Evolutionary conservation across 64 coral and sea anemone genomes (phyloP).

Genomic region (Dendrophyllia cribrosa): DNA sequence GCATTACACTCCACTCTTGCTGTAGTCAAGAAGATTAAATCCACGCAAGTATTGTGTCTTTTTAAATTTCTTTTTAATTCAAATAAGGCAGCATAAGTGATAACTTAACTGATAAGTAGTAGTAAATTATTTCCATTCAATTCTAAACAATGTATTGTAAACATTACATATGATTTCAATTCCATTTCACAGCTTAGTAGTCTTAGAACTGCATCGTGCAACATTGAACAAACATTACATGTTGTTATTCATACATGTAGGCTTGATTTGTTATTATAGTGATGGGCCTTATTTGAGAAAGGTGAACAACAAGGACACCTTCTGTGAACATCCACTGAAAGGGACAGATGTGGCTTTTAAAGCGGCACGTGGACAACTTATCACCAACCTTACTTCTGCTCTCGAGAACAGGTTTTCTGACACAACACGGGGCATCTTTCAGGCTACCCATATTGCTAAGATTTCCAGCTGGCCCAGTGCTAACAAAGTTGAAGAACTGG

Average conservation of each 20-base stretch:
- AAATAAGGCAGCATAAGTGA: too few relatives aligned
- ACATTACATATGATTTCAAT: conserved; percentile 23
- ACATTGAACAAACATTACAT: conserved; percentile 29
- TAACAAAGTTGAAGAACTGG: conserved; percentile 24
- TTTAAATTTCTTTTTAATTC: conserved; percentile 14
- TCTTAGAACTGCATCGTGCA: conserved; percentile 36
- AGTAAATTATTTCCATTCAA: conserved; percentile 34
- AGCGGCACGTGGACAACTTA: conserved; percentile 40
- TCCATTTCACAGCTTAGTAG: conserved; percentile 37
- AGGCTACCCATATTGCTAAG: conserved; percentile 43
- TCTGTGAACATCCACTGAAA: conserved; percentile 47
- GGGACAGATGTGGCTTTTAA: conserved; percentile 50
- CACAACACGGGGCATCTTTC: conserved; percentile 43
- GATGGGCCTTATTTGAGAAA: conserved; percentile 31
- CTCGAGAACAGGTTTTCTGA: conserved; percentile 47
- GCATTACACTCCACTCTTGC: conserved; percentile 41
- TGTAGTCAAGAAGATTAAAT: conserved; percentile 50
- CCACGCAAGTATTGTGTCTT: conserved; percentile 33
- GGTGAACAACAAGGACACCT: conserved; percentile 47
- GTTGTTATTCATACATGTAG: too few relatives aligned
- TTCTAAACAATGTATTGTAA: conserved; percentile 47
- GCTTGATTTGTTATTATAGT: conserved; percentile 41
- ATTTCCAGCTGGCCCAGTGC: conserved; percentile 49
- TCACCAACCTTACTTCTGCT: conserved; percentile 35
- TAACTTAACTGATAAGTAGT: too few relatives aligned